These are phyloP conservation scores for Pachypeltis micranthus DNA, from an alignment of 1,140 invertebrate genomes.

Conservation along the genomic window DNA sequence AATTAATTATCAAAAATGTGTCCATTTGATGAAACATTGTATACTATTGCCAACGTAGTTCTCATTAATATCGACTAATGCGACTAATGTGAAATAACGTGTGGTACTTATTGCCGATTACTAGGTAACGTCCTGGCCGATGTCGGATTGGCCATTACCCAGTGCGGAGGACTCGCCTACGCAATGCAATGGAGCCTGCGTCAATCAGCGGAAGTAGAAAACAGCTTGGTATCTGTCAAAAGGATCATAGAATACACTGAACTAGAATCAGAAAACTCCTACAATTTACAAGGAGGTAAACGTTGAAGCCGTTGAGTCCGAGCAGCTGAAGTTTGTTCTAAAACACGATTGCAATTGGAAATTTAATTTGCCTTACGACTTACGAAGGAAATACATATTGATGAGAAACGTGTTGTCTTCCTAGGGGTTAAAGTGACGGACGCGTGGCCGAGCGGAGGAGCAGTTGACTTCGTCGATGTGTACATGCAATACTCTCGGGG, in stretches of 20 bases:
- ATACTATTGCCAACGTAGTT: too few species aligned
- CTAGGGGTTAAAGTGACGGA: neutral
- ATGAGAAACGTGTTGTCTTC: neutral
- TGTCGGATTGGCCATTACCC: slow-evolving; percentile 74
- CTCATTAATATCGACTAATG: too few species aligned
- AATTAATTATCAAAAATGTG: too few species aligned
- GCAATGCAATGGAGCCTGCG: slow-evolving; percentile 73
- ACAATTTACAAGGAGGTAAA: neutral
- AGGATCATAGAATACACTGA: slow-evolving; percentile 60
- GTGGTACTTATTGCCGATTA: too few species aligned
- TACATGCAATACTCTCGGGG: slow-evolving; percentile 49
- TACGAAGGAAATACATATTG: neutral
- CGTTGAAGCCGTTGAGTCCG: neutral
- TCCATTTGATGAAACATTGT: too few species aligned
- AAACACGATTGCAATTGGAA: neutral
- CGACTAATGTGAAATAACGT: too few species aligned
- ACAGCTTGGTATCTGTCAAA: slow-evolving; percentile 72
- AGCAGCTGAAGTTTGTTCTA: neutral
- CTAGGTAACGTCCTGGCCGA: slow-evolving; percentile 21
- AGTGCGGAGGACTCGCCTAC: slow-evolving; percentile 63
- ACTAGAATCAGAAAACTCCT: slow-evolving; percentile 36
- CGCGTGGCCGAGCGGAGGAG: slow-evolving; percentile 35
- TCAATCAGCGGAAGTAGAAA: slow-evolving; percentile 54
- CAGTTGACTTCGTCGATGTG: slow-evolving; percentile 49
- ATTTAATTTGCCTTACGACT: neutral